phyloP scores from a whole-genome alignment of 2,888 invertebrate species.

The Cheilosia soror region DNA sequence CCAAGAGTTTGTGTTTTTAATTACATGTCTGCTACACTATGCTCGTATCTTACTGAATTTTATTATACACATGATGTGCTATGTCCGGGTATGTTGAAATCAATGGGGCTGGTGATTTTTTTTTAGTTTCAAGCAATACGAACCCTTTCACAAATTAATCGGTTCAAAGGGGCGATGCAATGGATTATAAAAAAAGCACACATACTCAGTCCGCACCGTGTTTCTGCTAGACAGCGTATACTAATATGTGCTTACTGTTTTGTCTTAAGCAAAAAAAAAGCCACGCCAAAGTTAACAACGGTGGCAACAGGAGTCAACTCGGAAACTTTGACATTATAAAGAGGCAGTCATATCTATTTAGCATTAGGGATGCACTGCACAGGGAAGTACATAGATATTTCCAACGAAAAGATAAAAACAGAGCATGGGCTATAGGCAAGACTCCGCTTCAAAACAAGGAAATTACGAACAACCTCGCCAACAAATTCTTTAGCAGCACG shows the following conservation, averaged over 20 bases:
- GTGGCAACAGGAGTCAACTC: constrained; percentile 48
- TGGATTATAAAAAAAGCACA: constrained; percentile 34
- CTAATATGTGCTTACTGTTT: constrained; percentile 14
- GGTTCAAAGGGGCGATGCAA: constrained; percentile 36
- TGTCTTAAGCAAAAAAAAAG: constrained; percentile 34
- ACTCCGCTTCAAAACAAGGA: constrained; percentile 14
- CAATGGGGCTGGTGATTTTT: constrained; percentile 1
- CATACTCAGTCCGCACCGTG: background rate
- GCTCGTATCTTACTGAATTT: constrained; percentile 12
- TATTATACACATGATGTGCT: constrained; percentile 5
- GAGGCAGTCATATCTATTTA: constrained; percentile 31
- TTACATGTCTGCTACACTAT: constrained; percentile 25
- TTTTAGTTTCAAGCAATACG: constrained; percentile 2
- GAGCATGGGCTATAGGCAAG: background rate
- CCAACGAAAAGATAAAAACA: constrained; percentile 2
- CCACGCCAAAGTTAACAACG: constrained; percentile 17
- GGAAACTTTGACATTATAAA: constrained; percentile 44
- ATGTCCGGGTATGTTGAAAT: background rate
- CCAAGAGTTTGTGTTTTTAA: constrained; percentile 11
- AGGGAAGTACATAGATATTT: background rate
- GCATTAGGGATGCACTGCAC: background rate
- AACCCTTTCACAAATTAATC: constrained; percentile 35
- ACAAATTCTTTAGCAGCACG: constrained; percentile 40
- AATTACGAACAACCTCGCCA: constrained; percentile 8
- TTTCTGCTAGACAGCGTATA: background rate